Evolutionary conservation across 2,797 vertebrate genomes (phyloP).

Genomic region (Intellagama lesueurii): DNA sequence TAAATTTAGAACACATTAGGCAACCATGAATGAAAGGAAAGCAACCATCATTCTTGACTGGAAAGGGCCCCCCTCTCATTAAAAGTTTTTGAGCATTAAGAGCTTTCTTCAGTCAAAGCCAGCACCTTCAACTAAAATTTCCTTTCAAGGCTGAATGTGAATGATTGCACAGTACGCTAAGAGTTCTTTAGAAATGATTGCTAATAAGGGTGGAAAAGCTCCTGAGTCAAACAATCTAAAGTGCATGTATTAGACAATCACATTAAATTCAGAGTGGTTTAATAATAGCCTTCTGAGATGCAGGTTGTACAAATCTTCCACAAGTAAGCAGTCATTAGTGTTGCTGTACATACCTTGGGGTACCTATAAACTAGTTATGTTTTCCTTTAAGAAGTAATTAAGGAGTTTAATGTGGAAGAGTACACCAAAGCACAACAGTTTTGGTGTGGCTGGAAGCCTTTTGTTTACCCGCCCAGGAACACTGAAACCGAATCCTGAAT

Average conservation of each 20-base stretch:
- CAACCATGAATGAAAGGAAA: not conserved
- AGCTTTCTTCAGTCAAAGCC: not conserved
- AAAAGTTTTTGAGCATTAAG: not conserved
- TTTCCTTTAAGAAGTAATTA: slow-evolving; percentile 7
- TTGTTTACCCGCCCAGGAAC: slow-evolving; percentile 41
- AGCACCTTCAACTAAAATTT: not conserved
- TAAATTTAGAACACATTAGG: not conserved
- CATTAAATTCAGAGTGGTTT: slow-evolving; percentile 8
- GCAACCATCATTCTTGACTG: not conserved
- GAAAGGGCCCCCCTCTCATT: not conserved
- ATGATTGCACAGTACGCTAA: not conserved
- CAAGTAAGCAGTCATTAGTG: slow-evolving; percentile 19
- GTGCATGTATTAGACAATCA: not conserved
- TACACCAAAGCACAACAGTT: not conserved
- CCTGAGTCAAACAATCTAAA: slow-evolving; percentile 11
- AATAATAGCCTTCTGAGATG: slow-evolving; percentile 6
- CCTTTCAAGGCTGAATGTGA: not conserved
- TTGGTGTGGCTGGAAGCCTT: slow-evolving; percentile 5
- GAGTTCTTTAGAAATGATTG: slow-evolving; percentile 20
- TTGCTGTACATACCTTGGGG: not conserved
- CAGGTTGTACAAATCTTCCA: slow-evolving; percentile 13
- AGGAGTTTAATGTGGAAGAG: not conserved
- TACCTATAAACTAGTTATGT: not conserved
- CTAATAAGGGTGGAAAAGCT: slow-evolving; percentile 4
- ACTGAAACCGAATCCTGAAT: not conserved